Evolutionary conservation across 2,888 invertebrate species (phyloP), one percentile per base, ranked within the genome.

Genomic region (Eubasilissa splendida): DNA sequence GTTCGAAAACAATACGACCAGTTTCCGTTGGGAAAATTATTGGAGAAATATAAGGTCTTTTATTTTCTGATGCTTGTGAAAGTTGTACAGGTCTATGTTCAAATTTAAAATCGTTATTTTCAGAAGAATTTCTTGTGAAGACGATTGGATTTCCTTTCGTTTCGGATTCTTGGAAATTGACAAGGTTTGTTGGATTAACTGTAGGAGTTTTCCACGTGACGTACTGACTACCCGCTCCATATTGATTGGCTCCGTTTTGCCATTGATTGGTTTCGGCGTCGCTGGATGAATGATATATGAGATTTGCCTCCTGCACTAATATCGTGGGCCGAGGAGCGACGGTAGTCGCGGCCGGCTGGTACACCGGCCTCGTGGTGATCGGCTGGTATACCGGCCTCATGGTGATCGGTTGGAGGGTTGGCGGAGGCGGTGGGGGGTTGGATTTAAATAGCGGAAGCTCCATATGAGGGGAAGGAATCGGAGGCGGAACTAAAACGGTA

Each of bases 401-500:
- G 83, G 76, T 9, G 87, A 77, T 4, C 82, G 88, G 87, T 8
- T 88, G 85, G 33, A 42, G 42, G 42, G 42, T 42, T 33, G 58
- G 74, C 68, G 86, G 87, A 53, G 84, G 63, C 65, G 83, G 76
- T 9, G 87, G 79, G 5, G 83, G 88, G 87, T 9, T 88, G 85
- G 50, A 87, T 87, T 84, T 89, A 87, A 70, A 83, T 68, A 82
- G 79, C 63, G 3, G 86, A 85, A 2, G 85, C 85, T 63, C 86
- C 76, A 80, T 73, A 80, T 89, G 89, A 4, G 88, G 89, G 0
- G 90, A 89, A 31, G 92, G 91, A 54, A 91, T 89, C 1, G 94
- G 94, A 11, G 95, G 94, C 12, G 95, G 94, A 81, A 94, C 92
- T 79, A 95, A 89, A 86, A 94, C 92, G 0, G 94, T 94, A 87